phyloP scores from a whole-genome alignment of 1,140 invertebrate species.

The Andrena cerasifolii region DNA sequence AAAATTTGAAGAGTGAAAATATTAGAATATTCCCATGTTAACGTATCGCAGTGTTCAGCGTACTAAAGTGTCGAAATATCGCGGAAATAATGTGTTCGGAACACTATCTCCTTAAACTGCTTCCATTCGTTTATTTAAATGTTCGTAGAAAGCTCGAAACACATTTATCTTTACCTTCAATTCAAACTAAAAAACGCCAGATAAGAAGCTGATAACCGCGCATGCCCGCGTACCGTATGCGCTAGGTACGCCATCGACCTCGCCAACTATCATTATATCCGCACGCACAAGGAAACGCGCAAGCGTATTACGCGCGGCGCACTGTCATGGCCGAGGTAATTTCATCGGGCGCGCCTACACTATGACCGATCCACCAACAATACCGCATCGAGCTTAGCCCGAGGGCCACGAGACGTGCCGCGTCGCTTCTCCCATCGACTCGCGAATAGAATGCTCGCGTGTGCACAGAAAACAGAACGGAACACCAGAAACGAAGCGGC shows the following conservation, averaged over 20 bases:
- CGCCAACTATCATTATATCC: not conserved
- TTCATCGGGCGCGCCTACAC: not conserved
- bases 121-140: no score
- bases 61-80: no score
- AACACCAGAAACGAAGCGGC: not conserved
- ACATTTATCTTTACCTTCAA: not conserved
- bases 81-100: no score
- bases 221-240: not conserved
- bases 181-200: not conserved
- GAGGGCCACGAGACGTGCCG: not conserved
- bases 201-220: not conserved
- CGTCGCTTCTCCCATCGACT: not conserved
- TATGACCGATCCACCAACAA: not conserved
- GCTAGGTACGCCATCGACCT: conserved; percentile 23
- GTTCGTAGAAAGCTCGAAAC: no score
- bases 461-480: not conserved
- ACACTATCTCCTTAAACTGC: no score
- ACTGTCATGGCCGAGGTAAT: conserved; percentile 1
- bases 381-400: not conserved
- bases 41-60: no score
- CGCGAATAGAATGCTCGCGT: not conserved
- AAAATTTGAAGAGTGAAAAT: no score
- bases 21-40: no score
- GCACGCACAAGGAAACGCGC: not conserved
- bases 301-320: conserved; percentile 5